Conservation (phyloP, 2,113 vertebrate genomes). For the Eudyptes chrysolophus region DNA sequence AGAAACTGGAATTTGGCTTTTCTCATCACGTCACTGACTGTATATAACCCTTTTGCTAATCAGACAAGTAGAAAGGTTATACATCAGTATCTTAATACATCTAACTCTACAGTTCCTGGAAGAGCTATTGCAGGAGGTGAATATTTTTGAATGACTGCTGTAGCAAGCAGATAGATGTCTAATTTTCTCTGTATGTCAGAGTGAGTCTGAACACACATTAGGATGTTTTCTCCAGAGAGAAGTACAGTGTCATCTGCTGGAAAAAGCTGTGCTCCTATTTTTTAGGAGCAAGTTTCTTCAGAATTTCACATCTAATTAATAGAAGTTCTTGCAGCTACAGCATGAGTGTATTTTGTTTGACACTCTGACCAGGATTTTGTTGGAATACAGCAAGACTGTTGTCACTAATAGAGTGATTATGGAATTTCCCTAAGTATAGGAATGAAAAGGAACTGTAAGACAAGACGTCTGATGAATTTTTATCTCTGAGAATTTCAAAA, state of each 20-base stretch:
- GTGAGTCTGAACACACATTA: not conserved
- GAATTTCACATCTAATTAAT: constrained; percentile 7
- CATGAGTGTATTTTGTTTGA: not conserved
- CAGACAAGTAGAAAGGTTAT: not conserved
- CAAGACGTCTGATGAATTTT: not conserved
- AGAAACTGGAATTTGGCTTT: not conserved
- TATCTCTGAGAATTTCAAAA: not conserved
- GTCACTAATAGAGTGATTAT: not conserved
- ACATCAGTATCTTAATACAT: not conserved
- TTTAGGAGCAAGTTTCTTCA: not conserved
- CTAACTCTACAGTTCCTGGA: not conserved
- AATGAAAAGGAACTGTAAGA: not conserved
- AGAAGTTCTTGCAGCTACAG: not conserved
- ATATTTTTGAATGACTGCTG: not conserved
- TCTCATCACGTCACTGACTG: not conserved
- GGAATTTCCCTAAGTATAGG: not conserved
- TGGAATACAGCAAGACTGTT: not conserved
- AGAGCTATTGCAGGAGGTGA: not conserved
- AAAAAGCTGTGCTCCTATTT: not conserved
- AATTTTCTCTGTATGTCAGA: not conserved
- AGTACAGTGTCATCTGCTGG: not conserved
- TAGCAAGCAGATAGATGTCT: not conserved
- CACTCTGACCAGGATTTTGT: not conserved
- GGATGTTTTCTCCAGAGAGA: not conserved
- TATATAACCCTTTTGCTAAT: not conserved